Evolutionary conservation across 1,140 invertebrate genomes (phyloP).

Genomic region (Pachypsylla venusta): DNA sequence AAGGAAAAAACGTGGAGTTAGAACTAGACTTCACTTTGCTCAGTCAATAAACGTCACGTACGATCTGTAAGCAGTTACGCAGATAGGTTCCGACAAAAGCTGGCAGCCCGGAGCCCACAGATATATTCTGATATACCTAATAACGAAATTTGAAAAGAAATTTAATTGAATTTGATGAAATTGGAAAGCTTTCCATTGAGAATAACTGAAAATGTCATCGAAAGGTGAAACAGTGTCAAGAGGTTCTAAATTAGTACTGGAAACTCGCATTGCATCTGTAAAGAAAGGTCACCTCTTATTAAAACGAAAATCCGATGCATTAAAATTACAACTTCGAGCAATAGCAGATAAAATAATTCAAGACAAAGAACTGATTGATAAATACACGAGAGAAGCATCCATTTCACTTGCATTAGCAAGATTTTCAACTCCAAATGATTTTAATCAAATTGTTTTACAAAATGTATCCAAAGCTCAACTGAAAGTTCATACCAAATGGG

Average conservation of each 20-base stretch:
- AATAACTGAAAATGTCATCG: no score
- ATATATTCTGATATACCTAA: no score
- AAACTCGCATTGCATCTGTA: conserved; percentile 31
- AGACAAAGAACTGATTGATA: conserved; percentile 52
- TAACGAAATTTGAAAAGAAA: no score
- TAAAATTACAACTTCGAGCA: conserved; percentile 47
- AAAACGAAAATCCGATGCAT: conserved; percentile 59
- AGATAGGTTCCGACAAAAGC: no score
- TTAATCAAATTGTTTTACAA: conserved; percentile 37
- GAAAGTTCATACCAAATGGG: conserved; percentile 48
- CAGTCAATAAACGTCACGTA: no score
- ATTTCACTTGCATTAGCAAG: conserved; percentile 59
- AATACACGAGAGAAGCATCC: conserved; percentile 55
- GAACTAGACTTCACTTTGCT: no score
- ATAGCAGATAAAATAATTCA: conserved; percentile 53
- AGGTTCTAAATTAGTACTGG: background rate
- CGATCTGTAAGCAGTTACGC: no score
- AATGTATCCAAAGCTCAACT: conserved; percentile 48
- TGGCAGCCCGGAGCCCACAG: no score
- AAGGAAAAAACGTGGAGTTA: no score
- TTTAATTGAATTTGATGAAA: no score
- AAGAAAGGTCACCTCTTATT: conserved; percentile 52
- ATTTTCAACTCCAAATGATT: conserved; percentile 48
- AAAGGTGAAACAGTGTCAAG: no score
- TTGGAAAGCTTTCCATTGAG: no score